Base-by-base conservation (phyloP, 92 coral and sea anemone genomes). In the Porites rus region DNA sequence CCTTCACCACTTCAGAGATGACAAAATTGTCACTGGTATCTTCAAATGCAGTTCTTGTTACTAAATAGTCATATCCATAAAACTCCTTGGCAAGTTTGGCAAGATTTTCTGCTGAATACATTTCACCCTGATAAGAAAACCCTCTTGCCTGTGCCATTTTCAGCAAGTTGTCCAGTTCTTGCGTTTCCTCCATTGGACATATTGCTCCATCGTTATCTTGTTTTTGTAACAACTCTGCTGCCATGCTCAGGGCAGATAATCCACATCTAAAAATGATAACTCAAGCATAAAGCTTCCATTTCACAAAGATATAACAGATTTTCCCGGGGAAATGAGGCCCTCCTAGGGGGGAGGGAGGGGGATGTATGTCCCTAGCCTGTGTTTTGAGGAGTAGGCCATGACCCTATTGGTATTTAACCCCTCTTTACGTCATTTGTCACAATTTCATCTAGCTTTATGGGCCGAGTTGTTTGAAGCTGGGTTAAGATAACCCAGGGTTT, bases 81-180 rank as follows among this genome's bases (percentile, higher is more conserved):
- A 91, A 97, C 53, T 88, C 85, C 66, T 80, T 77, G 13, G 96
- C 97, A 51, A 97, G 87, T 65, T 25, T 51, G 20, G 94, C 93
- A 66, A 97, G 89, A 64, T 97, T 91, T 70, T 79, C 78, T 7
- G 99, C 96, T 6, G 93, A 95, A 63, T 93, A 95, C 99, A 97
- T 93, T 82, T 97, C 99, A 8, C 99, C 99, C 20, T 95, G 93
- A 50, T 64, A 22, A 60, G 95, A 91, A 72, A 92, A 93, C 28
- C 93, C 92, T 65, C 80, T 87, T 54, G 80, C 65, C 76, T 69
- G 90, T 56, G 99, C 98, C 71, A 92, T 82, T 64, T 80, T 68
- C 6, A 97, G 81, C 38, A 95, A 86, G 66, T 70, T 84, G 50
- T 80, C 82, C 8, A 95, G 74, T 86, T 97, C 97, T 20, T 69